Conservation (phyloP, 23 tunicate species). For the Ascidia mentula region DNA sequence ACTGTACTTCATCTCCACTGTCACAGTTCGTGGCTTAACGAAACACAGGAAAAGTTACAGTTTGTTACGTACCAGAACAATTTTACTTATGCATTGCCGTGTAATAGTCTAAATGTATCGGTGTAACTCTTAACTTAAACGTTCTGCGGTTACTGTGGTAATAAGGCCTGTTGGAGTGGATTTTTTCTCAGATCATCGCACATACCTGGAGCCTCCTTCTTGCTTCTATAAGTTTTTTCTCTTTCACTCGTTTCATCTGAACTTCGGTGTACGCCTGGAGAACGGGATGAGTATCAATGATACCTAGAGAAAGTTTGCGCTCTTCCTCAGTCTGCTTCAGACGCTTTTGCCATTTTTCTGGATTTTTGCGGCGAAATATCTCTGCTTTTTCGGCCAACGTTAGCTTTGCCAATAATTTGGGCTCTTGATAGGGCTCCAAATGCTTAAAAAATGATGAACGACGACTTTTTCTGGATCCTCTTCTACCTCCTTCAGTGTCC, state of each 20-base stretch:
- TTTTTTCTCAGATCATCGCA: not conserved
- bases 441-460: not conserved
- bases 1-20: not conserved
- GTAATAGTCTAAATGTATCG: too few relatives aligned
- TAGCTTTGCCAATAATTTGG: not conserved
- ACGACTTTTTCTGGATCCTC: not conserved
- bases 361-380: slow-evolving; percentile 20
- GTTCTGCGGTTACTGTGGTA: too few relatives aligned
- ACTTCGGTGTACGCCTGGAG: not conserved
- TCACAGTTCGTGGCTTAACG: not conserved
- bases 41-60: too few relatives aligned
- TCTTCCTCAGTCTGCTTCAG: not conserved
- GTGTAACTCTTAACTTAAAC: too few relatives aligned
- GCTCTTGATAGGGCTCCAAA: not conserved
- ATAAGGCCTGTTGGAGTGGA: too few relatives aligned
- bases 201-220: not conserved
- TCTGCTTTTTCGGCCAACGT: slow-evolving; percentile 31
- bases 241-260: not conserved
- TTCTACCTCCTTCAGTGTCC: not conserved
- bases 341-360: slow-evolving; percentile 37
- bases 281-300: slow-evolving; percentile 16
- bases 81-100: too few relatives aligned
- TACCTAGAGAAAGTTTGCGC: slow-evolving; percentile 12
- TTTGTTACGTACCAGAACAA: too few relatives aligned
- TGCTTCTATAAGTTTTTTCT: not conserved